A percentile compares a stretch with the other conserved stretches of the same genome.
Evolutionary conservation across 2,888 invertebrate species (phyloP).

Genomic region (Beris morrisii): DNA sequence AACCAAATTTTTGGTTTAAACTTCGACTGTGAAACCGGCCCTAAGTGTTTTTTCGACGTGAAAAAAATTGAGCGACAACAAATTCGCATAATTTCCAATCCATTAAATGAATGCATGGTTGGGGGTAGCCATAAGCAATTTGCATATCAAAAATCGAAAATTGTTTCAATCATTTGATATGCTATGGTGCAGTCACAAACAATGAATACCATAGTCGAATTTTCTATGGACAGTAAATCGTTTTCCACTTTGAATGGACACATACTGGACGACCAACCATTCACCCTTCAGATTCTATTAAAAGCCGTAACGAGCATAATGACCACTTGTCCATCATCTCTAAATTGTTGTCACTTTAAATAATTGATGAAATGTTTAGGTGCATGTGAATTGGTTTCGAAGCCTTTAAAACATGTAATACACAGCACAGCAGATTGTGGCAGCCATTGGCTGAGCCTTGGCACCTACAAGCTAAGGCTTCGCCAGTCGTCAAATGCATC

Average conservation of each 20-base stretch:
- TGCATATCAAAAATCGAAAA: conserved; percentile 32
- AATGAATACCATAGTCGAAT: background rate
- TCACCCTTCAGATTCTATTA: conserved; percentile 29
- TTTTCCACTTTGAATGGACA: no score
- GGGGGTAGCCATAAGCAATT: conserved; percentile 29
- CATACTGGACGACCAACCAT: conserved; percentile 1
- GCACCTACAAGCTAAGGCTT: no score
- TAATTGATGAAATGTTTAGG: conserved; percentile 32
- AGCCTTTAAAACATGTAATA: background rate
- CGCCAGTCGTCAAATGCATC: no score
- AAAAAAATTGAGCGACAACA: no score
- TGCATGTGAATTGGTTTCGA: conserved; percentile 25
- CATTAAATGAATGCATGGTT: conserved; percentile 20
- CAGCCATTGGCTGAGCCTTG: no score
- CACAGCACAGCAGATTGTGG: no score
- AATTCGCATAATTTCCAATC: conserved; percentile 17
- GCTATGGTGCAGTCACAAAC: background rate
- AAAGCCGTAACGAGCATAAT: conserved; percentile 31
- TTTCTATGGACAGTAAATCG: background rate
- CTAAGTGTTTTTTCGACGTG: no score
- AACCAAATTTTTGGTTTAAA: no score
- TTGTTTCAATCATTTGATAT: conserved; percentile 21
- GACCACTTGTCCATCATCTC: conserved; percentile 29
- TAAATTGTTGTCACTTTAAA: conserved; percentile 35
- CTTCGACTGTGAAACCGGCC: no score